Evolutionary conservation across 2,888 invertebrate species (phyloP).

Genomic region (Graphium colonna): DNA sequence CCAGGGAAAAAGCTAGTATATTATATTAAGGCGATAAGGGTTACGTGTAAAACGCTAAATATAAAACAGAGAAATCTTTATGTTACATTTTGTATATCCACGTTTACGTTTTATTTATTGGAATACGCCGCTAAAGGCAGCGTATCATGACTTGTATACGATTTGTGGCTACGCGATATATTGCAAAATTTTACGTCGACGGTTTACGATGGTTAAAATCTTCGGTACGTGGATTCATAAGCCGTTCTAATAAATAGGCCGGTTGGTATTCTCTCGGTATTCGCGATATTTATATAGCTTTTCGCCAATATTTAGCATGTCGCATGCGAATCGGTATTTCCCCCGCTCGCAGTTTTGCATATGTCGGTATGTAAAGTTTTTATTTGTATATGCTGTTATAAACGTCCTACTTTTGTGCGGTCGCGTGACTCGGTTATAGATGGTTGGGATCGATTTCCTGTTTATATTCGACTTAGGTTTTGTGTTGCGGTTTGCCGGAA

Average conservation of each 20-base stretch:
- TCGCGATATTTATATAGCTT: constrained; percentile 4
- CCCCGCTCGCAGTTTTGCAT: neutral
- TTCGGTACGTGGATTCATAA: constrained; percentile 18
- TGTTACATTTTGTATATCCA: neutral
- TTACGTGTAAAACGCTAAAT: neutral
- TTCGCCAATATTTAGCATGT: constrained; percentile 19
- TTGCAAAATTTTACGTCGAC: constrained; percentile 3
- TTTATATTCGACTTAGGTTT: constrained; percentile 2
- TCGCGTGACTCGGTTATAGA: constrained; percentile 8
- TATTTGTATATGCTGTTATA: constrained; percentile 1
- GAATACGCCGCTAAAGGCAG: neutral
- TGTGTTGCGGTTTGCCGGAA: neutral
- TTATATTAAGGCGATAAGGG: no score
- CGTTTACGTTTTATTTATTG: neutral
- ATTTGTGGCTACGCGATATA: constrained; percentile 4
- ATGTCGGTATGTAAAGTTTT: constrained; percentile 4
- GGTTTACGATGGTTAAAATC: constrained; percentile 16
- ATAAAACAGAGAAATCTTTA: neutral
- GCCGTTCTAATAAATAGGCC: constrained; percentile 21
- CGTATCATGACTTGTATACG: neutral
- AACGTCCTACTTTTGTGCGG: constrained; percentile 4
- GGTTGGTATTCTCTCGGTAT: constrained; percentile 2
- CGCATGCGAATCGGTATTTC: constrained; percentile 15
- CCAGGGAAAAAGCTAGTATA: no score
- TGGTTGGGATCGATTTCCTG: constrained; percentile 11